Conservation (phyloP, 2,797 vertebrate genomes). For the Neostethus bicornis region DNA sequence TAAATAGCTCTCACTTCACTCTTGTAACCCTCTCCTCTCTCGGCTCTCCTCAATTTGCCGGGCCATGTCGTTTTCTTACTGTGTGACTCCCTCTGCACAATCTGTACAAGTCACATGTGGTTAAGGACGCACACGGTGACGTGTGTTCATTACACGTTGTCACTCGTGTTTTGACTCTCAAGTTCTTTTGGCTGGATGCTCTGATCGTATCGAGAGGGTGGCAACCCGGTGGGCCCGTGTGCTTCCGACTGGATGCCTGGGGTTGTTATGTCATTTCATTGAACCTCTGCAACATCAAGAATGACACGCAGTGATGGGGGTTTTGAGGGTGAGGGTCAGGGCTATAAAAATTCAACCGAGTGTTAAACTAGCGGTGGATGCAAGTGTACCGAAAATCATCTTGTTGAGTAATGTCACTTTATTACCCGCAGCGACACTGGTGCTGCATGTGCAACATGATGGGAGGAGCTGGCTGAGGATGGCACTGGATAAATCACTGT, state of each 20-base stretch:
- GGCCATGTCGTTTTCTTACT: conserved; percentile 39
- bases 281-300: conserved; percentile 49
- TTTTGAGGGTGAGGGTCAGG: conserved; percentile 59
- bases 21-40: conserved; percentile 36
- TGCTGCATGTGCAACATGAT: conserved; percentile 28
- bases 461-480: conserved; percentile 50
- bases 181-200: conserved; percentile 61
- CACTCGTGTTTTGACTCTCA: conserved; percentile 63
- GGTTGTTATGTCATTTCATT: conserved; percentile 61
- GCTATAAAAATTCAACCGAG: conserved; percentile 68
- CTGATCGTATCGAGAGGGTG: conserved; percentile 57
- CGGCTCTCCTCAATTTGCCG: conserved; percentile 38
- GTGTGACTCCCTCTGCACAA: conserved; percentile 31
- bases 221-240: conserved; percentile 42
- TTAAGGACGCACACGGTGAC: conserved; percentile 55
- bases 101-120: conserved; percentile 48
- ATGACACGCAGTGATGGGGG: conserved; percentile 50
- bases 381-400: conserved; percentile 58
- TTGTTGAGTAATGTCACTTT: conserved; percentile 60
- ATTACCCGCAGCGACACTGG: conserved; percentile 38
- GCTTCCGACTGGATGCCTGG: conserved; percentile 55
- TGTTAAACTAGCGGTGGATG: conserved; percentile 58
- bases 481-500: conserved; percentile 48
- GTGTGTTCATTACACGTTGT: conserved; percentile 58
- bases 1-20: conserved; percentile 55